phyloP scores from a whole-genome alignment of 2,797 vertebrate species.

The Epinephelus awoara region DNA sequence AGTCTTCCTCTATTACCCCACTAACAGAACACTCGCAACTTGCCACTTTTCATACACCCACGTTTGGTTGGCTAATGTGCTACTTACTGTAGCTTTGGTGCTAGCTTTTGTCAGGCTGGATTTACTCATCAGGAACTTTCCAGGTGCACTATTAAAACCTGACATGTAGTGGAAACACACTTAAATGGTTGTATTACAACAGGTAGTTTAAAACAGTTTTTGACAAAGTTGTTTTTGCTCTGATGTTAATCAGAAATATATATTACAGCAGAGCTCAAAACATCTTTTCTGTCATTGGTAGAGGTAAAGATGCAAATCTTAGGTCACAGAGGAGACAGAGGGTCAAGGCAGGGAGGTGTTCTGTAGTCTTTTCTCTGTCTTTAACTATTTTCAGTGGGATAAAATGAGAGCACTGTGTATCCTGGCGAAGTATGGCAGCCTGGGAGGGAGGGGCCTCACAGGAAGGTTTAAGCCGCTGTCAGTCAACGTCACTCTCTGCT shows the following conservation, averaged over 20 bases:
- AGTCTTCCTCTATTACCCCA: slow-evolving; percentile 67
- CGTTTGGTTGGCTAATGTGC: slow-evolving; percentile 44
- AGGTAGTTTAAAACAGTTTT: neutral
- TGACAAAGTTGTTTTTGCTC: neutral
- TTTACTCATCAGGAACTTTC: slow-evolving; percentile 10
- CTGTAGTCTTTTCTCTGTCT: slow-evolving; percentile 5
- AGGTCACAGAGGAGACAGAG: slow-evolving; percentile 23
- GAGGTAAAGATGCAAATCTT: slow-evolving; percentile 31
- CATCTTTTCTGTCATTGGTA: neutral
- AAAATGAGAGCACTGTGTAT: slow-evolving; percentile 28
- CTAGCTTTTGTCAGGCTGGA: slow-evolving; percentile 15
- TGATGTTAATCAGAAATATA: too few species aligned
- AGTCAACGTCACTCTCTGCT: slow-evolving; percentile 73
- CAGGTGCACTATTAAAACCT: neutral
- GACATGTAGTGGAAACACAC: neutral
- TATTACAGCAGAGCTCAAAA: neutral
- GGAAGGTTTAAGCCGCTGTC: slow-evolving; percentile 77
- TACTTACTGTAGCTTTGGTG: slow-evolving; percentile 16
- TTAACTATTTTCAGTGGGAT: slow-evolving; percentile 28
- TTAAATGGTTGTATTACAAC: neutral
- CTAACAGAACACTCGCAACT: slow-evolving; percentile 60
- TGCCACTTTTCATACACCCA: slow-evolving; percentile 62
- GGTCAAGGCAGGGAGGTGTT: slow-evolving; percentile 49
- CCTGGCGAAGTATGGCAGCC: slow-evolving; percentile 25
- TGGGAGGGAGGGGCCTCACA: slow-evolving; percentile 37